Base-by-base conservation (phyloP, 2,113 vertebrate species). In the Beaufortia kweichowensis region DNA sequence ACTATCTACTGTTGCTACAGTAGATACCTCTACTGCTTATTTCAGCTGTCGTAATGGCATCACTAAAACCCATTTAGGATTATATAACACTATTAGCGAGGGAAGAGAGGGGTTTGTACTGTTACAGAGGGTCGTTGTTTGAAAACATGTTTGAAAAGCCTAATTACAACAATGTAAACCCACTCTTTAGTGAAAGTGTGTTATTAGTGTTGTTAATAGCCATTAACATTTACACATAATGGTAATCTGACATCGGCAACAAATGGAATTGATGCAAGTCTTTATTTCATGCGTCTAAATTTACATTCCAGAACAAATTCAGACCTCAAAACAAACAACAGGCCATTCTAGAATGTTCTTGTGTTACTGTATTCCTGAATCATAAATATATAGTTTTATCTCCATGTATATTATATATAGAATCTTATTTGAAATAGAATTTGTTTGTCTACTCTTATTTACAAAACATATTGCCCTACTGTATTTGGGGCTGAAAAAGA, bases 241-340 rank as follows among this genome's bases (percentile, higher is more conserved):
- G 64, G 26, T 61, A 33, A 76, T 14, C 24, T 24, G 26, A 73
- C 46, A 68, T n/a, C 41, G 76, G 79, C 82, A 78, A 53, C 24
- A 33, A 66, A 75, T 89, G 81, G 83, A 84, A 84, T 87, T 88
- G 83, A 89, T 92, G 87, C 87, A 89, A 70, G 48, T 88, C 82
- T 93, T 92, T 92, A 92, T 92, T 93, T 88, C 84, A 86, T 87
- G 84, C 82, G 84, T 84, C 89, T 92, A 92, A 84, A 80, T 87
- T 90, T 90, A 91, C 89, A 88, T 86, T 89, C 89, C 88, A 91
- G 82, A 82, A 89, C 84, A 84, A 78, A 85, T 87, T 88, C 87
- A 86, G 81, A 87, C 79, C 75, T 87, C 63, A 53, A 71, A 87
- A 89, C 79, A 86, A 89, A 87, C 82, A 80, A 85, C 80, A 71